A percentile compares a stretch with the other conserved stretches of the same genome.
phyloP scores from a whole-genome alignment of 2,113 vertebrate genomes.

The Microcebus tavaratra region DNA sequence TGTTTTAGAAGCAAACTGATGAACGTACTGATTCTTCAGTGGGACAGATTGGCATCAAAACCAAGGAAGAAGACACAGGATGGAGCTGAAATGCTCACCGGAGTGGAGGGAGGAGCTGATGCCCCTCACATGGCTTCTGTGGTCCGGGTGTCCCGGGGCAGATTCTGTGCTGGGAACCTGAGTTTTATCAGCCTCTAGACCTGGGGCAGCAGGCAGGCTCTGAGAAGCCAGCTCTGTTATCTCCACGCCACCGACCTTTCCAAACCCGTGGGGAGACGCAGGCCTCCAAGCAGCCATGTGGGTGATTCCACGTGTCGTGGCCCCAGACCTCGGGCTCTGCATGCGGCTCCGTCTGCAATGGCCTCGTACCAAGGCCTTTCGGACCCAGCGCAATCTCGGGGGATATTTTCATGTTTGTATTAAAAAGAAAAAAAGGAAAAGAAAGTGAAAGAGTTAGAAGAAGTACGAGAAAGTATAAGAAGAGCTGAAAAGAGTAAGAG shows the following conservation, averaged over 20 bases:
- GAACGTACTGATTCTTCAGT: neutral
- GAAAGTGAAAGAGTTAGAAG: neutral
- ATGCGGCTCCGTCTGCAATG: slow-evolving; percentile 25
- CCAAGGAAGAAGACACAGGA: accelerated
- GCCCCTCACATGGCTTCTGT: neutral
- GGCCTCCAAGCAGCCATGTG: slow-evolving; percentile 27
- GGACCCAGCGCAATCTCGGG: neutral
- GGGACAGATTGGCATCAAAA: accelerated
- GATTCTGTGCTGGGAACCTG: neutral
- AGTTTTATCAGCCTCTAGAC: neutral
- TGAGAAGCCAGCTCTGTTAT: slow-evolving; percentile 54
- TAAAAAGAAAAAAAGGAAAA: neutral
- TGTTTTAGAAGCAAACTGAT: neutral
- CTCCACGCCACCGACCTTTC: slow-evolving; percentile 58
- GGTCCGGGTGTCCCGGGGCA: neutral
- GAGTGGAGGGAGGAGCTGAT: neutral
- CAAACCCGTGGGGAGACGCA: slow-evolving; percentile 41
- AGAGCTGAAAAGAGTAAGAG: neutral
- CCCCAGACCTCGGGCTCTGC: neutral
- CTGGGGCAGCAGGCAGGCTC: slow-evolving; percentile 51
- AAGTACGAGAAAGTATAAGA: accelerated
- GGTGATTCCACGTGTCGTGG: slow-evolving; percentile 26
- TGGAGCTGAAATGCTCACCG: neutral
- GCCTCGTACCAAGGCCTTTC: slow-evolving; percentile 47
- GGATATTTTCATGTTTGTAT: neutral